Base-by-base conservation (phyloP, 2,888 invertebrate species). In the Lochmaea capreae region DNA sequence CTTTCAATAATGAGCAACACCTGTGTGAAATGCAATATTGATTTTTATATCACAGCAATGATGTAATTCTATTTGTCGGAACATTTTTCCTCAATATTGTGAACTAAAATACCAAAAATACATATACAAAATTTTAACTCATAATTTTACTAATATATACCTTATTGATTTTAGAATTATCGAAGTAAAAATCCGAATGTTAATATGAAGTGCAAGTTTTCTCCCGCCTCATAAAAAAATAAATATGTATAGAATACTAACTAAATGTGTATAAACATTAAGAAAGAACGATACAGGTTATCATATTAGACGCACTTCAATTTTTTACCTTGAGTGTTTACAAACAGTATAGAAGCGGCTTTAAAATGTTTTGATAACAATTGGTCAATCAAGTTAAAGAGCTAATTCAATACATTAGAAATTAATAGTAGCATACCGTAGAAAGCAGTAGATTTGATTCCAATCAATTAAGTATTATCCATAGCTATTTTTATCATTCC, bases 141-240 rank as follows among this genome's bases (percentile, higher is more conserved):
- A 65, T 71, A 74, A 76, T 63, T 76, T 75, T 72, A 75, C 77
- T 72, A 83, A 82, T 81, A 79, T 81, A 74, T 76, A 74, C 80
- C 80, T 79, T 82, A 83, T 81, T 75, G 79, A 79, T 77, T 80
- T 81, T 81, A 77, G 75, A 71, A 78, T 78, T 79, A n/a, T n/a
- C n/a, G 79, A 80, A 79, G 77, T 67, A 79, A 77, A 79, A 77
- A 79, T 80, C 82, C 76, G 78, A 74, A 66, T 79, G 76, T 76
- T 69, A 58, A 76, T 79, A 80, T 82, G 82, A 83, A 81, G 83
- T 84, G 84, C 83, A 83, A 82, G 76, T 79, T 78, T 78, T 80
- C 84, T 85, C 85, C 85, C 86, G 85, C 85, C 83, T 83, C 83
- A 82, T 82, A 59, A 84, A 81, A 81, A 78, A 77, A 54, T 54